These are phyloP conservation scores for Tychaedon coryphoeus DNA, from an alignment of 2,113 vertebrate genomes.

Conservation along the genomic window DNA sequence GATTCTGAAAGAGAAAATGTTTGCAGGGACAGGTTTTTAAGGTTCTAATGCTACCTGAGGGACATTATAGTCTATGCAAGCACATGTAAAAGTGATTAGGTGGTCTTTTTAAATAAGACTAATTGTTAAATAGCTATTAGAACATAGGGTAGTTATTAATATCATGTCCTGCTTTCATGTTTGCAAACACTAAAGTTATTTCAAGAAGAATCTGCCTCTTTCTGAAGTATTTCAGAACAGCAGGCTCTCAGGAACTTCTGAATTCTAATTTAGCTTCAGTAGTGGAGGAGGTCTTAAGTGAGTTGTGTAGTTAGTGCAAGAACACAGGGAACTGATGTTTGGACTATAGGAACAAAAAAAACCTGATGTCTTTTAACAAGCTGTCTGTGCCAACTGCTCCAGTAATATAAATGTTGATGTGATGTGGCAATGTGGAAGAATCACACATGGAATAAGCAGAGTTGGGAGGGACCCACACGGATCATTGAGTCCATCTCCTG, in stretches of 20 bases:
- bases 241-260: background rate
- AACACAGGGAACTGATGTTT: background rate
- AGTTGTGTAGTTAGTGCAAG: background rate
- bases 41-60: background rate
- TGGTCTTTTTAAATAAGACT: background rate
- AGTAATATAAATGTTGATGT: background rate
- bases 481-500: background rate
- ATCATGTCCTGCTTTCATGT: background rate
- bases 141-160: background rate
- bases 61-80: background rate
- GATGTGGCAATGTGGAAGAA: background rate
- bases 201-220: background rate
- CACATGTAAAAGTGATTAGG: background rate
- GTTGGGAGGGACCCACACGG: background rate
- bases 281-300: background rate
- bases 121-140: background rate
- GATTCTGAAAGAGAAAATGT: background rate
- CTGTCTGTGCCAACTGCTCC: background rate
- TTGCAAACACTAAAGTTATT: background rate
- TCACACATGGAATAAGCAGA: no score
- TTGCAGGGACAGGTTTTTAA: background rate
- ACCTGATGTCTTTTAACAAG: background rate
- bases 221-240: background rate
- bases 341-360: background rate
- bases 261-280: background rate